A percentile compares a stretch with the other conserved stretches of the same genome.
Conservation (phyloP, 2,113 vertebrate genomes). For the Perca flavescens region DNA sequence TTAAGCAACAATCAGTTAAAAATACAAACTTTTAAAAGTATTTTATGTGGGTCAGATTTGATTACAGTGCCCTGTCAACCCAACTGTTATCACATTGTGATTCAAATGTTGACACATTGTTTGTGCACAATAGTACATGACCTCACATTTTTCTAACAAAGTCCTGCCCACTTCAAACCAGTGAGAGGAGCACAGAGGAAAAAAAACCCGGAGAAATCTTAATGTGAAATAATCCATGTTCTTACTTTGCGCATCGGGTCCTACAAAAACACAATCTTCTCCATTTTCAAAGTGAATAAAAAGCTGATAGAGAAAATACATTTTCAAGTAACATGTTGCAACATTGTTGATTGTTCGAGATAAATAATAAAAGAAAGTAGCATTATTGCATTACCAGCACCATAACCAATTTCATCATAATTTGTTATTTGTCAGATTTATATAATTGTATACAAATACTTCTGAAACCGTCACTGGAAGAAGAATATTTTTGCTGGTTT, state of each 20-base stretch:
- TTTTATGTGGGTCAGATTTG: neutral
- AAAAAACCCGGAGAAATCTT: neutral
- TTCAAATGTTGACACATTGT: neutral
- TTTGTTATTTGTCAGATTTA: too few species aligned
- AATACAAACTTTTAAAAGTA: too few species aligned
- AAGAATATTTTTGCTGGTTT: neutral
- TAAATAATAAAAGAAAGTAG: neutral
- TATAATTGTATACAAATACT: too few species aligned
- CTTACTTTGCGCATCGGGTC: neutral
- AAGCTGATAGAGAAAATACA: neutral
- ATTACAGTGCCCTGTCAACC: neutral
- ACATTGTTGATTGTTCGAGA: too few species aligned
- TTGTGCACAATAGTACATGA: neutral
- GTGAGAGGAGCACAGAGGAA: too few species aligned
- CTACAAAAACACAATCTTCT: neutral
- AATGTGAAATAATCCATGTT: neutral
- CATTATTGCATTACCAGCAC: neutral
- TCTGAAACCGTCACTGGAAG: too few species aligned
- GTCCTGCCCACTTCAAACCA: neutral
- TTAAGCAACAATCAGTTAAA: too few species aligned
- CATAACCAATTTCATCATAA: too few species aligned
- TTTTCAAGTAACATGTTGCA: neutral
- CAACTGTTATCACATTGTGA: neutral
- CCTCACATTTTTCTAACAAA: neutral
- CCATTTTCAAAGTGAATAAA: neutral